Evolutionary conservation across 1,140 invertebrate genomes (phyloP), one percentile per base, ranked within the genome.

Genomic region (Cephus cinctus): DNA sequence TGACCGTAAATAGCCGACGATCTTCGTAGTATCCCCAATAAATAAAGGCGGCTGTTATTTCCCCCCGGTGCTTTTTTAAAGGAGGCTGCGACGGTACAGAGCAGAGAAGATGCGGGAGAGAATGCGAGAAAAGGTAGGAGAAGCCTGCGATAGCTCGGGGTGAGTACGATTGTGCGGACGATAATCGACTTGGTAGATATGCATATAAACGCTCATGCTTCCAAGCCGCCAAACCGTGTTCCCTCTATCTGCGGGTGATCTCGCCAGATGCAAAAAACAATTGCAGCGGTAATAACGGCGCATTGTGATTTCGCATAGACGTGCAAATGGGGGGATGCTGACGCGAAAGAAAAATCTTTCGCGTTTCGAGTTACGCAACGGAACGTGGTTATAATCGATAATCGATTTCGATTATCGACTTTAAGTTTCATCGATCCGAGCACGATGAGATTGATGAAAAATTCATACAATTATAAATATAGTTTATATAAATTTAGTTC

Each of bases 161-260:
- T n/a, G n/a, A 57, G 56, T 60, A 56, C 65, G 63, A 68, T 68
- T 61, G 55, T 56, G 56, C 50, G 50, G 52, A 59, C 63, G 63
- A 66, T 66, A 66, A 68, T 66, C 59, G 61, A 42, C 62, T 61
- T 43, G 52, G 42, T 54, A 63, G 61, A 66, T 66, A 68, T 68
- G 61, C 63, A 66, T 65, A 66, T n/a, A 66, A 27, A 59, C 61
- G 63, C 55, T 52, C 63, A n/a, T n/a, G n/a, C 61, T 61, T 47
- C 14, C 46, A 50, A 50, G 56, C 53, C 53, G 45, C 57, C 19
- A 38, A 54, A 47, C 53, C 58, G 56, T 64, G 61, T 61, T 55
- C 35, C 42, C 58, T 47, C 48, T 64, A 57, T 61, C 61, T 57
- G 31, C 39, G 39, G 47, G 52, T 49, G 58, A 64, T 64, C 61